phyloP scores from a whole-genome alignment of 2,113 vertebrate genomes.

The Sialia sialis region DNA sequence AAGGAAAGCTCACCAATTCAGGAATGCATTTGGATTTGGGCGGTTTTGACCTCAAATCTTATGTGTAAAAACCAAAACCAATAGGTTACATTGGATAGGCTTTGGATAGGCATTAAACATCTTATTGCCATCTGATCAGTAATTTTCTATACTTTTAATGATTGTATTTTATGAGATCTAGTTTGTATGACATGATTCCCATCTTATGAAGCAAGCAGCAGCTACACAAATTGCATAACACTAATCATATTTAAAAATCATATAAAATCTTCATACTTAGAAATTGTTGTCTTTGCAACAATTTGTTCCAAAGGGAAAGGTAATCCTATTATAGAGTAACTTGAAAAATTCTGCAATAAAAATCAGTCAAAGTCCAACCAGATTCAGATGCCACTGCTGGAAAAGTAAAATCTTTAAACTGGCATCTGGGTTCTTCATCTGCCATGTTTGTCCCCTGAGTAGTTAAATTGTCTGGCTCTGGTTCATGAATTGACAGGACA shows the following conservation, averaged over 20 bases:
- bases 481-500: not conserved
- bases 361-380: not conserved
- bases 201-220: not conserved
- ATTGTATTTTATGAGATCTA: not conserved
- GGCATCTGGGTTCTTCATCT: constrained; percentile 13
- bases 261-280: not conserved
- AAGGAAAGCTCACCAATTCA: not conserved
- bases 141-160: not conserved
- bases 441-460: constrained; percentile 3
- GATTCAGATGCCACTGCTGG: not conserved
- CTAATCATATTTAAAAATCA: not conserved
- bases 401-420: not conserved
- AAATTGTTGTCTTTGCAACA: not conserved
- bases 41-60: not conserved
- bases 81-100: not conserved
- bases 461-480: not conserved
- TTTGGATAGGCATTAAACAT: not conserved
- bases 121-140: not conserved
- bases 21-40: not conserved
- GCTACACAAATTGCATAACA: not conserved
- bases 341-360: not conserved
- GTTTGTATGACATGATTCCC: not conserved
- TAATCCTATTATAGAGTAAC: not conserved
- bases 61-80: not conserved
- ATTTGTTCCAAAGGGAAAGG: not conserved